These are phyloP conservation scores for Cyanistes caeruleus DNA, from an alignment of 2,113 vertebrate species.

Conservation along the genomic window DNA sequence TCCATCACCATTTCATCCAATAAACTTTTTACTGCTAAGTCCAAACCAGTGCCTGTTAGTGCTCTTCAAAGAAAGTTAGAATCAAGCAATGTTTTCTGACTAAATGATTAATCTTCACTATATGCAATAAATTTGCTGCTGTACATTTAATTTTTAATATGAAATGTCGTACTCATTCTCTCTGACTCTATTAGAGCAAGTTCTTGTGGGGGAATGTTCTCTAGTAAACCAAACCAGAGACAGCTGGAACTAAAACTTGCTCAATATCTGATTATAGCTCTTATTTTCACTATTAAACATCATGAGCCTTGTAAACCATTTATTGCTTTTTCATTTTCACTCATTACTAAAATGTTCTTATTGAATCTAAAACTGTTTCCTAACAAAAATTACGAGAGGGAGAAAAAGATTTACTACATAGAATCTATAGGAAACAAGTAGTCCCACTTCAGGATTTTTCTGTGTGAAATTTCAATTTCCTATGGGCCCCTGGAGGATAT, in stretches of 20 bases:
- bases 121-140: neutral
- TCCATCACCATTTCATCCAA: neutral
- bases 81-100: neutral
- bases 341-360: neutral
- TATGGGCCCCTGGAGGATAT: neutral
- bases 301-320: rapidly evolving
- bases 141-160: neutral
- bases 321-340: neutral
- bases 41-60: neutral
- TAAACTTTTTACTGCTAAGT: neutral
- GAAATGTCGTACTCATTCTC: neutral
- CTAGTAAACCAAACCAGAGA: neutral
- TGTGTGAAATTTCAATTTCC: neutral
- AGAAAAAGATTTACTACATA: neutral
- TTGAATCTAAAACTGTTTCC: neutral
- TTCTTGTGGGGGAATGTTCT: neutral
- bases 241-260: neutral
- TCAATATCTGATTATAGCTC: neutral
- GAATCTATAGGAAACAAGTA: neutral
- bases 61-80: neutral
- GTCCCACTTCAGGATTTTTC: neutral
- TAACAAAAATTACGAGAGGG: neutral
- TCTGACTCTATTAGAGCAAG: neutral
- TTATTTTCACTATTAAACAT: neutral
- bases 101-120: neutral